These are phyloP conservation scores for Epistrophella euchroma DNA, from an alignment of 2,888 invertebrate species.

Conservation along the genomic window DNA sequence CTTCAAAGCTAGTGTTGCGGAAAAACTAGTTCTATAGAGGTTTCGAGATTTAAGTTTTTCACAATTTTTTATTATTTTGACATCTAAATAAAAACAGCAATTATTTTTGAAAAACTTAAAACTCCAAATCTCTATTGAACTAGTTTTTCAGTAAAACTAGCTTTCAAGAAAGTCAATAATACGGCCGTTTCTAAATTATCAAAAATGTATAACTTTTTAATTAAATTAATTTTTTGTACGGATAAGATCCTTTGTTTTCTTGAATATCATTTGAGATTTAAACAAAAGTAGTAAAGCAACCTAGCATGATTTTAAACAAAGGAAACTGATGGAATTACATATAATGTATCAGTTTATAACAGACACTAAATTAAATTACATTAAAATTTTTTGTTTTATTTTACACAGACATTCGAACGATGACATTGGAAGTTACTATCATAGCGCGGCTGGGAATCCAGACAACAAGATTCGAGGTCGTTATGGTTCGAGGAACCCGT, in stretches of 20 bases:
- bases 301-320: slow-evolving; percentile 1
- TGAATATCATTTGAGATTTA: neutral
- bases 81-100: too few relatives aligned
- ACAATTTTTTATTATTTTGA: too few relatives aligned
- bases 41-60: too few relatives aligned
- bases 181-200: too few relatives aligned
- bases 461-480: slow-evolving; percentile 89
- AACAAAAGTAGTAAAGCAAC: neutral
- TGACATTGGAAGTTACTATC: slow-evolving; percentile 89
- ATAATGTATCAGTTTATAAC: neutral
- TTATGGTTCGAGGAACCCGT: slow-evolving; percentile 90
- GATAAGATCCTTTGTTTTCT: neutral
- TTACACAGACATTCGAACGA: slow-evolving; percentile 85
- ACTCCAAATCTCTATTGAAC: too few relatives aligned
- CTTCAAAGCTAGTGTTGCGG: too few relatives aligned
- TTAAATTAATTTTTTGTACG: too few relatives aligned
- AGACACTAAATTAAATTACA: neutral
- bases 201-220: too few relatives aligned
- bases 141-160: too few relatives aligned
- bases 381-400: slow-evolving; percentile 22
- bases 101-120: too few relatives aligned
- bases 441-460: slow-evolving; percentile 87
- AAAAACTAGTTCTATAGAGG: too few relatives aligned
- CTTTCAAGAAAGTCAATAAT: too few relatives aligned
- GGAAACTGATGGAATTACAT: neutral